phyloP scores from a whole-genome alignment of 2,113 vertebrate genomes.

The Axis porcinus region DNA sequence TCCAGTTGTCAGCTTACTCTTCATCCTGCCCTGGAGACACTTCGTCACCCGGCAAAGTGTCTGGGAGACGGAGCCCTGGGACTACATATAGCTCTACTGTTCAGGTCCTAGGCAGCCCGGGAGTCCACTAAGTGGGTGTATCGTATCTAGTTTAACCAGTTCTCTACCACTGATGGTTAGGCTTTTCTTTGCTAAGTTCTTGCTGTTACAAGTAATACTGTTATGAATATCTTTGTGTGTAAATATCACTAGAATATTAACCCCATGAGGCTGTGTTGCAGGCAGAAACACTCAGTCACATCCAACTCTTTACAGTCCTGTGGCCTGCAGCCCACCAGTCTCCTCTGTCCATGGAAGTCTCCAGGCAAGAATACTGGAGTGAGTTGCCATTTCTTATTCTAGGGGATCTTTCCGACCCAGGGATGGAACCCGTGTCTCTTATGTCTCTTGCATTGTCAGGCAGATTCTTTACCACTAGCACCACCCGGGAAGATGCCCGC shows the following conservation, averaged over 20 bases:
- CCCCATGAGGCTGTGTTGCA: background rate
- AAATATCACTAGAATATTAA: background rate
- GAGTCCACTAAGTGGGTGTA: background rate
- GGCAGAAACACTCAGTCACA: background rate
- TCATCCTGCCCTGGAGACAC: background rate
- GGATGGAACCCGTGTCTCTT: rapidly evolving
- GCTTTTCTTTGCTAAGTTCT: background rate
- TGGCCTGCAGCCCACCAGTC: background rate
- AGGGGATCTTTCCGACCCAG: background rate
- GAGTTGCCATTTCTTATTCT: background rate
- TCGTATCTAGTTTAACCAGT: background rate
- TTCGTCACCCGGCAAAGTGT: background rate
- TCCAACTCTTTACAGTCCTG: background rate
- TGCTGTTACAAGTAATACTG: background rate
- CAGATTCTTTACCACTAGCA: background rate
- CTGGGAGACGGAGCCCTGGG: background rate
- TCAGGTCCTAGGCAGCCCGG: background rate
- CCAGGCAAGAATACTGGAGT: background rate
- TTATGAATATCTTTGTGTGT: background rate
- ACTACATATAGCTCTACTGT: background rate
- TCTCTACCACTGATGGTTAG: background rate
- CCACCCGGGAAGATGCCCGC: background rate
- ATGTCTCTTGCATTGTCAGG: background rate
- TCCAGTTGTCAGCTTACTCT: background rate
- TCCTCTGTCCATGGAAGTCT: background rate